These are phyloP conservation scores for Chrysemys picta DNA, from an alignment of 2,113 vertebrate genomes.

Conservation along the genomic window DNA sequence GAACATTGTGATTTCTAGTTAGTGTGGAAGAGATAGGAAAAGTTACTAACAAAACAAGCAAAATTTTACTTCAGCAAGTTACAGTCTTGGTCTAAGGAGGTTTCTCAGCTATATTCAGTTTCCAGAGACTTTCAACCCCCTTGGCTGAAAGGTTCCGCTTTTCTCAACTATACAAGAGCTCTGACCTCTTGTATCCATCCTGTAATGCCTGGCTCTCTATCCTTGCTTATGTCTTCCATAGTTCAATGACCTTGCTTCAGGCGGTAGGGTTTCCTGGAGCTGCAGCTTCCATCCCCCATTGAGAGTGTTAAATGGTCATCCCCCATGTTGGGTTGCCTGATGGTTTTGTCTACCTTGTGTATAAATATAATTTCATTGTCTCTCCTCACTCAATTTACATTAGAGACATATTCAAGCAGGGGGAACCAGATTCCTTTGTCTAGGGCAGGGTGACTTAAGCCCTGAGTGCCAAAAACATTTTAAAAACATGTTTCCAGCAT, in stretches of 20 bases:
- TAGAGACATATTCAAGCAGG: neutral
- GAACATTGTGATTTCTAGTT: neutral
- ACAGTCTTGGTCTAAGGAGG: neutral
- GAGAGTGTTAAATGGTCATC: neutral
- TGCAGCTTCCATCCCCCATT: neutral
- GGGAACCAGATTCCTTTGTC: neutral
- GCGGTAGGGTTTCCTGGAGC: neutral
- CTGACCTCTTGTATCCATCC: neutral
- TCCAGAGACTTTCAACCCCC: neutral
- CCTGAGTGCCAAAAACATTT: neutral
- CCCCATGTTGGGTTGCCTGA: neutral
- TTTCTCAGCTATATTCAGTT: neutral
- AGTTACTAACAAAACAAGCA: neutral
- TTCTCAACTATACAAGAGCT: neutral
- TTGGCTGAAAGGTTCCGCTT: neutral
- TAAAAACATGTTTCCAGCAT: neutral
- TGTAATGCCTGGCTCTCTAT: neutral
- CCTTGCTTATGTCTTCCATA: neutral
- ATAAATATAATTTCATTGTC: neutral
- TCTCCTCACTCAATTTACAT: neutral
- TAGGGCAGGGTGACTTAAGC: neutral
- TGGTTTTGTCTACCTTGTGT: neutral
- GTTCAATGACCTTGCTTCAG: neutral
- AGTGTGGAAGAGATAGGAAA: neutral
- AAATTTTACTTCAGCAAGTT: neutral